phyloP scores from a whole-genome alignment of 2,888 invertebrate species.

The Thereva unica region DNA sequence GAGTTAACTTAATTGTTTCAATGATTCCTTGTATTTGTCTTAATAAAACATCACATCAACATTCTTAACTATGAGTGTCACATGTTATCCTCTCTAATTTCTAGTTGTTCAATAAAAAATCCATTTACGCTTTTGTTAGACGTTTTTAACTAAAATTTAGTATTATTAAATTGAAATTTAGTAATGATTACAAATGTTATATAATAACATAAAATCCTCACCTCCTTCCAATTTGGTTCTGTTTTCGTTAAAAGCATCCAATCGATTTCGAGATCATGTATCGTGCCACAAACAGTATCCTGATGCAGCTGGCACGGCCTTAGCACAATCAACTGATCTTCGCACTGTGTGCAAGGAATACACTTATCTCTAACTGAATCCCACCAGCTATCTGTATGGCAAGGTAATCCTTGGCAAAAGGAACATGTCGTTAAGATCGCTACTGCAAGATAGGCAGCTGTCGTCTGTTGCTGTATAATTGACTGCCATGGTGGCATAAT shows the following conservation, averaged over 20 bases:
- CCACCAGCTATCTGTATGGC: constrained; percentile 71
- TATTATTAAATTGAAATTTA: too few species aligned
- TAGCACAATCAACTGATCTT: constrained; percentile 65
- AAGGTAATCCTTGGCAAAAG: constrained; percentile 52
- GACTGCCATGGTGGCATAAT: constrained; percentile 33
- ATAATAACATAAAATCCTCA: constrained; percentile 42
- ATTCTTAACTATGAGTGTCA: too few species aligned
- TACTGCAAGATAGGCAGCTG: constrained; percentile 38
- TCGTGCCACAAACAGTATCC: constrained; percentile 74
- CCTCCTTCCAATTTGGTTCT: constrained; percentile 58
- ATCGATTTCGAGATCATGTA: constrained; percentile 68
- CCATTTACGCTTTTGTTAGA: background rate
- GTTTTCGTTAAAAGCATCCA: constrained; percentile 62
- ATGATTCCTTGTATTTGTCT: too few species aligned
- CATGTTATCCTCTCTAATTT: too few species aligned
- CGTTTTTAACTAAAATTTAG: background rate
- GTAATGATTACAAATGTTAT: background rate
- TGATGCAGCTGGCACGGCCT: constrained; percentile 75
- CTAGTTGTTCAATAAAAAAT: too few species aligned
- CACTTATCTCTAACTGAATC: constrained; percentile 68
- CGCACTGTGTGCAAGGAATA: constrained; percentile 73
- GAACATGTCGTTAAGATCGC: constrained; percentile 50
- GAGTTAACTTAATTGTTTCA: too few species aligned
- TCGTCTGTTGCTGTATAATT: constrained; percentile 25
- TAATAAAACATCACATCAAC: too few species aligned